A percentile compares a stretch with the other conserved stretches of the same genome.
Conservation (phyloP, 2,113 vertebrate species). For the Amphiprion ocellaris region DNA sequence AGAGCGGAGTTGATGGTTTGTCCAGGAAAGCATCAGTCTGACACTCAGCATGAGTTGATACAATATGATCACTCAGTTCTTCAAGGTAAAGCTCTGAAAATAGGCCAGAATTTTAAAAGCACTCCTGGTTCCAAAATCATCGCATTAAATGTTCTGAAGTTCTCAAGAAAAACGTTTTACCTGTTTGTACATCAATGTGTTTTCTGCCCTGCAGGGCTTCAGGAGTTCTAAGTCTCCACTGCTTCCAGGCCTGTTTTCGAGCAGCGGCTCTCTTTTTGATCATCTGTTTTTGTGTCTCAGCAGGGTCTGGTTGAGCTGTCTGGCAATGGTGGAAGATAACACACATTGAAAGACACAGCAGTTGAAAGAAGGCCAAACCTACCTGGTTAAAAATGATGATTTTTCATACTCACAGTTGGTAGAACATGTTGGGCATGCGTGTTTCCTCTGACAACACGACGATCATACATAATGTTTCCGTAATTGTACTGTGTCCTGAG, state of each 20-base stretch:
- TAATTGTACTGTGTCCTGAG: conserved; percentile 77
- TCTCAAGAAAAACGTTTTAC: conserved; percentile 68
- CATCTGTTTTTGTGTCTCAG: conserved; percentile 83
- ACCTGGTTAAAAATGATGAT: background rate
- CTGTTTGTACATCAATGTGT: conserved; percentile 92
- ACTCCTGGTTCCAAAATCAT: background rate
- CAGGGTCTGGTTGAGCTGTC: conserved; percentile 73
- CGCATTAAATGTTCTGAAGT: background rate
- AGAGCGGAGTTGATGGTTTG: too few species aligned
- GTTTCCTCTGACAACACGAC: conserved; percentile 92
- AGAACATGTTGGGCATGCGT: conserved; percentile 82
- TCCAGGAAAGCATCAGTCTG: conserved; percentile 79
- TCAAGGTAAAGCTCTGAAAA: conserved; percentile 92
- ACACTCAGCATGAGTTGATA: conserved; percentile 86
- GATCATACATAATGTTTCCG: conserved; percentile 93
- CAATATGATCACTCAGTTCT: conserved; percentile 88
- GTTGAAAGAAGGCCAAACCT: too few species aligned
- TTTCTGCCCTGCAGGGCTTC: conserved; percentile 86
- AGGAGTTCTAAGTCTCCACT: conserved; percentile 76
- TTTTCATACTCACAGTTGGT: conserved; percentile 63
- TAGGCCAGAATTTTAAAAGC: background rate
- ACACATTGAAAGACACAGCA: background rate
- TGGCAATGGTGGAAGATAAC: conserved; percentile 51
- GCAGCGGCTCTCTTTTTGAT: conserved; percentile 71
- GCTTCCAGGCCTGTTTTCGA: conserved; percentile 78